Percentiles rank a stretch among this genome's conserved stretches.
phyloP scores from a whole-genome alignment of 2,797 vertebrate species.

The Rhinichthys osculus region DNA sequence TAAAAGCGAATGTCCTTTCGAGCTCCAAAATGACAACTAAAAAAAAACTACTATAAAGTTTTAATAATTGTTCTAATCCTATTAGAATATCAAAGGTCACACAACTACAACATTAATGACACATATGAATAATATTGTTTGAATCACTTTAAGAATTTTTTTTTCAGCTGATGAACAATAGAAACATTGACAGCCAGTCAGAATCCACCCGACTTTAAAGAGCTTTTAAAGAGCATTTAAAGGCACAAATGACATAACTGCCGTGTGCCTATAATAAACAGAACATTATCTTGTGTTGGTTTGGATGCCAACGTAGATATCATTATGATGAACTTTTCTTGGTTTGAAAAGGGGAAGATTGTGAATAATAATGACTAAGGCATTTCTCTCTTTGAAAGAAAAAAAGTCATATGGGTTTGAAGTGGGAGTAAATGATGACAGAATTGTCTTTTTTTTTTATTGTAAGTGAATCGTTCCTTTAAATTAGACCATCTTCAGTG shows the following conservation, averaged over 20 bases:
- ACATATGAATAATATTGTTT: neutral
- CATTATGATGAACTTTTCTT: neutral
- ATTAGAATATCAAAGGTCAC: neutral
- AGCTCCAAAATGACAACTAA: neutral
- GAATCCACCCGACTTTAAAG: neutral
- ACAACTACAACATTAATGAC: neutral
- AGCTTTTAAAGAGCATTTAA: neutral
- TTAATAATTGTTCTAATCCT: neutral
- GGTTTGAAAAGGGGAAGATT: neutral
- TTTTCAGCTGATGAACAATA: neutral
- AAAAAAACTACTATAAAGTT: neutral
- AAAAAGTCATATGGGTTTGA: neutral
- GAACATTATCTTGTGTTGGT: neutral
- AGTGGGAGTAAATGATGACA: neutral
- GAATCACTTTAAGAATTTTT: neutral
- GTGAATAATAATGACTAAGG: neutral
- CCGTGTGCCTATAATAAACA: neutral
- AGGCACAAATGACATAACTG: neutral
- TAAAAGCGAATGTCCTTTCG: neutral
- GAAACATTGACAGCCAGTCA: neutral
- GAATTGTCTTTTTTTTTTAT: neutral
- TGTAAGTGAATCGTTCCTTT: neutral
- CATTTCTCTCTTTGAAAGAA: neutral
- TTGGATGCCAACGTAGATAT: neutral
- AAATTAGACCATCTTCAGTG: neutral